phyloP scores from a whole-genome alignment of 1,140 invertebrate species.

The Caenorhabditis brenneri region DNA sequence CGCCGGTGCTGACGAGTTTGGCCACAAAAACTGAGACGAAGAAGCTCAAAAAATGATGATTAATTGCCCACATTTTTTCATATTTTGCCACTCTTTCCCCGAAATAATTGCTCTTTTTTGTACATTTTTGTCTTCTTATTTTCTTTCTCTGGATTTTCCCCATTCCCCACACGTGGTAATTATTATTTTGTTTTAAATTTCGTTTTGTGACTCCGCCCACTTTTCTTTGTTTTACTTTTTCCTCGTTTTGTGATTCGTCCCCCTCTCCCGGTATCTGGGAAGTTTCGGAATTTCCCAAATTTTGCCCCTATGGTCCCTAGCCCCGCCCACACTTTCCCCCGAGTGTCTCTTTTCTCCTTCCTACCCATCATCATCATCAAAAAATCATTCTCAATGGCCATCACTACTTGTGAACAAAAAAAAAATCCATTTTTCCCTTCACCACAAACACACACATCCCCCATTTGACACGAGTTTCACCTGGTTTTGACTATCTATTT shows the following conservation, averaged over 20 bases:
- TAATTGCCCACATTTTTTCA: neutral
- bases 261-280: too few species aligned
- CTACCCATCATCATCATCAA: neutral
- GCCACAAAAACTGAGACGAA: conserved; percentile 15
- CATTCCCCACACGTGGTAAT: too few species aligned
- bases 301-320: too few species aligned
- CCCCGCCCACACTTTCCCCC: too few species aligned
- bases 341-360: too few species aligned
- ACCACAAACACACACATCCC: too few species aligned
- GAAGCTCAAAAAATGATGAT: neutral
- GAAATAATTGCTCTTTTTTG: neutral
- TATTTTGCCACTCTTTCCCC: neutral
- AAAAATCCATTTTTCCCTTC: neutral
- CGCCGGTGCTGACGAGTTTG: neutral
- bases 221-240: neutral
- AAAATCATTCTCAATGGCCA: neutral
- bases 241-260: too few species aligned
- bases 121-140: neutral
- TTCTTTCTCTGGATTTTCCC: neutral
- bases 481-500: neutral
- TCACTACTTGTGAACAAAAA: conserved; percentile 38
- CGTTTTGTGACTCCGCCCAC: neutral
- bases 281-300: too few species aligned
- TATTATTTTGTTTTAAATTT: too few species aligned
- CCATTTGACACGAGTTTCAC: conserved; percentile 1